These are phyloP conservation scores for Caligus rogercresseyi DNA, from an alignment of 1,140 invertebrate species.

Conservation along the genomic window DNA sequence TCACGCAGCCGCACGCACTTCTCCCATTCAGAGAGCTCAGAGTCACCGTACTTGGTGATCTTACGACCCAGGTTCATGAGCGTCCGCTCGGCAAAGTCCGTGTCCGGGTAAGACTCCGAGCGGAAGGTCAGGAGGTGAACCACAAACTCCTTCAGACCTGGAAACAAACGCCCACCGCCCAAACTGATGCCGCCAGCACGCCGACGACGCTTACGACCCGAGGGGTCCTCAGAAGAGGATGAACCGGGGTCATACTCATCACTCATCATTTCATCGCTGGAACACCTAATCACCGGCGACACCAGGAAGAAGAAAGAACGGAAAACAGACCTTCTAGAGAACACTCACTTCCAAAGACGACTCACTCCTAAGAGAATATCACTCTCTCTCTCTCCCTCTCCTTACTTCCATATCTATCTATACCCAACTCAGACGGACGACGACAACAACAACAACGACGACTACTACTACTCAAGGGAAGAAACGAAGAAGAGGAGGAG, in stretches of 20 bases:
- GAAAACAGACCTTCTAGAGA: no score
- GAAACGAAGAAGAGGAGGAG: no score
- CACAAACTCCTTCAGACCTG: conserved; percentile 8
- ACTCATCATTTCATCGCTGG: not conserved
- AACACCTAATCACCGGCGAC: no score
- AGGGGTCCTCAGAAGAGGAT: not conserved
- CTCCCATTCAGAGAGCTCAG: not conserved
- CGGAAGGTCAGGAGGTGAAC: not conserved
- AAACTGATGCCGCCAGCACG: not conserved
- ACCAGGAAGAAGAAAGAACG: no score
- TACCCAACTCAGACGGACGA: no score
- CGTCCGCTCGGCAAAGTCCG: conserved; percentile 12
- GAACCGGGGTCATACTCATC: not conserved
- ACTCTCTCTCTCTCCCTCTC: not conserved
- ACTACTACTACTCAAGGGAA: no score
- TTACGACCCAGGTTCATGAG: conserved; percentile 1
- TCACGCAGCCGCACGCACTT: not conserved
- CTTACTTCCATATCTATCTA: no score
- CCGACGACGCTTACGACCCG: not conserved
- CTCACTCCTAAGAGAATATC: not conserved
- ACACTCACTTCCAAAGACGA: not conserved
- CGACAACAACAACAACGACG: no score
- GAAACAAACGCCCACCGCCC: not conserved
- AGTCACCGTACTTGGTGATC: not conserved
- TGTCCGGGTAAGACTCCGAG: not conserved